These are phyloP conservation scores for Xestia rhomboidea DNA, from an alignment of 2,888 invertebrate species.

Conservation along the genomic window DNA sequence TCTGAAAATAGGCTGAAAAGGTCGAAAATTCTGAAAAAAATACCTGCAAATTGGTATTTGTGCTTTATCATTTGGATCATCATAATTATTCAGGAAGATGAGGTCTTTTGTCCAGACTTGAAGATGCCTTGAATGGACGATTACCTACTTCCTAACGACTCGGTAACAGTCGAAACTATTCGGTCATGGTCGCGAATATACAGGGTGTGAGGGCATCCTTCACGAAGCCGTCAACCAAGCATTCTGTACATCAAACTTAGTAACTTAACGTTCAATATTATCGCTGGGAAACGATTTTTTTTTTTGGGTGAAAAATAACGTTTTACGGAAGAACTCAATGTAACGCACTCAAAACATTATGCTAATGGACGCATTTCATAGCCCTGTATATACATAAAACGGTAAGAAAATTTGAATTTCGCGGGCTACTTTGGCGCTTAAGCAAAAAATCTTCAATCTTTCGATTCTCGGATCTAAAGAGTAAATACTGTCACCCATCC, in stretches of 20 bases:
- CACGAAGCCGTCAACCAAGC: no score
- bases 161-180: background rate
- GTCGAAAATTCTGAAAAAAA: constrained; percentile 2
- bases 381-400: no score
- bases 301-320: no score
- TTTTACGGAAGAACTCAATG: no score
- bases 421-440: background rate
- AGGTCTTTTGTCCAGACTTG: background rate
- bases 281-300: no score
- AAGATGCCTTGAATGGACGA: background rate
- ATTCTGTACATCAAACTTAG: no score
- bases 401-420: no score
- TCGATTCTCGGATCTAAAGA: background rate
- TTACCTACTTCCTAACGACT: background rate
- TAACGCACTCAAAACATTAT: no score
- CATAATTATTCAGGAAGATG: constrained; percentile 2
- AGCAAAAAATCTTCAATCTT: background rate
- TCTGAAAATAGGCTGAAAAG: constrained; percentile 18
- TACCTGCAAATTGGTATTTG: background rate
- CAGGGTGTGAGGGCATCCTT: no score
- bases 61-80: constrained; percentile 15
- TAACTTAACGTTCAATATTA: no score
- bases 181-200: no score
- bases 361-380: no score
- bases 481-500: background rate